phyloP scores from a whole-genome alignment of 2,113 vertebrate genomes.

The Xiphophorus maculatus region DNA sequence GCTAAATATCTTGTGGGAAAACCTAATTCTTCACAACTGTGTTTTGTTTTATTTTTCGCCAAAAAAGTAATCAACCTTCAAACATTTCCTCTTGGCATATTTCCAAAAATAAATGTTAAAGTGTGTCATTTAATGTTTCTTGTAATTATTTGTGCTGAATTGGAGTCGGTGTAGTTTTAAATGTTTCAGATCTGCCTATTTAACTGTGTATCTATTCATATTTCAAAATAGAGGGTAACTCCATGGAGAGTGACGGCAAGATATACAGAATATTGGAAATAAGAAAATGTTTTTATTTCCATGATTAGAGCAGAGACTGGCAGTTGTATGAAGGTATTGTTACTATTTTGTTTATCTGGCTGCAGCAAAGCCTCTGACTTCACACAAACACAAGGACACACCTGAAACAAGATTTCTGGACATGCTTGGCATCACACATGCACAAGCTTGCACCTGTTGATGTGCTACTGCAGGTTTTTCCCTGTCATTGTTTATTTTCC shows the following conservation, averaged over 20 bases:
- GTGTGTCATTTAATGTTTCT: background rate
- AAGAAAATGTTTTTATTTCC: background rate
- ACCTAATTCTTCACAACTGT: background rate
- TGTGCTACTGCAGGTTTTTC: conserved; percentile 35
- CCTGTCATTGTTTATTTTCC: conserved; percentile 62
- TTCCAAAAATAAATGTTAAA: background rate
- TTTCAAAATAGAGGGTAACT: background rate
- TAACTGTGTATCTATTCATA: background rate
- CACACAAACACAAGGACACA: conserved; percentile 2
- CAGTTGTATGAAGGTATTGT: background rate
- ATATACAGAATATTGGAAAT: too few species aligned
- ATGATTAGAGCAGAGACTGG: background rate
- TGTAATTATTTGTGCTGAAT: background rate
- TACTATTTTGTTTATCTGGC: conserved; percentile 11
- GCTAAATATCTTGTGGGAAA: background rate
- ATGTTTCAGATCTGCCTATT: too few species aligned
- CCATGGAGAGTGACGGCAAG: background rate
- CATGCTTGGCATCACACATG: conserved; percentile 13
- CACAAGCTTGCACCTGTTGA: conserved; percentile 25
- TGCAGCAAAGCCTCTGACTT: conserved; percentile 15
- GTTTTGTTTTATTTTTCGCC: too few species aligned
- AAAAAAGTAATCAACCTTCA: background rate
- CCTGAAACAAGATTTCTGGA: conserved; percentile 2
- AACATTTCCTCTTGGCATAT: background rate
- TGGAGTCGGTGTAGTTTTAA: background rate